Evolutionary conservation across 2,888 invertebrate genomes (phyloP).

Genomic region (Dyspetes luteomarginatus): DNA sequence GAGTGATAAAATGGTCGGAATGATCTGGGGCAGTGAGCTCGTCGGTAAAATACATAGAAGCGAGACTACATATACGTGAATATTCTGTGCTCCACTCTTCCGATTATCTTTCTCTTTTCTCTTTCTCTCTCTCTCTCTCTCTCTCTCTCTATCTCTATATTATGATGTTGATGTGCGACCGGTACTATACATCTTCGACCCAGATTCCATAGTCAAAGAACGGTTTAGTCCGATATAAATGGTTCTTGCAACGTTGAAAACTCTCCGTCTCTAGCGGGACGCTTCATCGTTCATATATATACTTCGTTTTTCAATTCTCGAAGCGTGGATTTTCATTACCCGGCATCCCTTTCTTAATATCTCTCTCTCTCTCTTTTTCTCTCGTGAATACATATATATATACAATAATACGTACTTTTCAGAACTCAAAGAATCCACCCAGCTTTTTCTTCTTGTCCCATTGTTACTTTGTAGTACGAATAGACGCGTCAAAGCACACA

Average conservation of each 20-base stretch:
- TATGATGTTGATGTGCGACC: constrained; percentile 31
- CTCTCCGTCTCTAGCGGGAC: constrained; percentile 34
- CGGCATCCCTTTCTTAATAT: constrained; percentile 36
- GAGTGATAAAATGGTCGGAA: constrained; percentile 53
- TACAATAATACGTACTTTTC: constrained; percentile 9
- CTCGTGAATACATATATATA: background rate
- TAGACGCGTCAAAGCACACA: constrained; percentile 37
- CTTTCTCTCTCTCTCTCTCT: background rate
- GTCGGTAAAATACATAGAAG: constrained; percentile 38
- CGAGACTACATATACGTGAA: constrained; percentile 22
- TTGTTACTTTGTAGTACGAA: constrained; percentile 28
- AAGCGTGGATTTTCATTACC: constrained; percentile 40
- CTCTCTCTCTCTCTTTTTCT: constrained; percentile 21
- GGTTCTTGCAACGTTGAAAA: constrained; percentile 60
- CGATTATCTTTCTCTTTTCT: constrained; percentile 7
- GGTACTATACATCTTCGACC: constrained; percentile 49
- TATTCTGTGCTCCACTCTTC: constrained; percentile 22
- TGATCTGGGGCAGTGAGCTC: constrained; percentile 30
- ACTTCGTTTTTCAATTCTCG: constrained; percentile 41
- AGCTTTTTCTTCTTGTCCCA: background rate
- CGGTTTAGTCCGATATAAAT: constrained; percentile 59
- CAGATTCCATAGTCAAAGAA: constrained; percentile 59
- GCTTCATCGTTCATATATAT: constrained; percentile 6
- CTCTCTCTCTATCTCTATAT: too few species aligned
- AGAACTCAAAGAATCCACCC: constrained; percentile 5